Base-by-base conservation (phyloP, 2,888 invertebrate genomes). In the Patella depressa region DNA sequence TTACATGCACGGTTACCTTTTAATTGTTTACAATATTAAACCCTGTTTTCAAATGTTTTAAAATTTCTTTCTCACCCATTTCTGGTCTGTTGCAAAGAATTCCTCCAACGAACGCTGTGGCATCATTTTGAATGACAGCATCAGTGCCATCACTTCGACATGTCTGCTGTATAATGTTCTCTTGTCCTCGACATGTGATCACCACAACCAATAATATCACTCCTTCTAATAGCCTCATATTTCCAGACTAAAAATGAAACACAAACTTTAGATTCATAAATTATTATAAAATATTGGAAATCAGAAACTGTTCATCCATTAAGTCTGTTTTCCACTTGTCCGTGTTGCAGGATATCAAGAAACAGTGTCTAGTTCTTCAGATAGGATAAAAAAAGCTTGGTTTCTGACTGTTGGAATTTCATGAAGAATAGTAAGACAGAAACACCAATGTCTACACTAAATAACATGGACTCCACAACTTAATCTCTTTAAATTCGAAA, bases 21-120 rank as follows among this genome's bases (percentile, higher is more conserved):
- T 2, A 2, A n/a, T 11, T 24, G 70, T 19, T 53, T 15, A 15
- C 19, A 69, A 45, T 11, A 75, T 79, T 76, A 83, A 81, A 79
- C 65, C 70, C 76, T 12, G 59, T 45, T 45, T 45, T 45, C 53
- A 29, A 78, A 79, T 15, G 75, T 71, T 24, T 88, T 89, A 82
- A 89, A 88, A 0, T 83, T 83, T 78, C 81, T 65, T 82, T 78
- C 4, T 70, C 69, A 3, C 84, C 85, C 0, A 70, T 29, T 11
- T 77, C 71, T 71, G 86, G 88, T 76, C 89, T 82, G 7, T 81
- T 45, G 9, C 45, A 79, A 54, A 89, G 83, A 29, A 89, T 76
- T 2, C 89, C 89, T 11, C 87, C 88, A 3, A 90, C 82, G 72
- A 87, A 82, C 4, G 89, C 89, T n/a, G 85, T 79, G 3, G 88